Conservation (phyloP, 1,140 invertebrate species). For the Ctenoplectra terminalis region DNA sequence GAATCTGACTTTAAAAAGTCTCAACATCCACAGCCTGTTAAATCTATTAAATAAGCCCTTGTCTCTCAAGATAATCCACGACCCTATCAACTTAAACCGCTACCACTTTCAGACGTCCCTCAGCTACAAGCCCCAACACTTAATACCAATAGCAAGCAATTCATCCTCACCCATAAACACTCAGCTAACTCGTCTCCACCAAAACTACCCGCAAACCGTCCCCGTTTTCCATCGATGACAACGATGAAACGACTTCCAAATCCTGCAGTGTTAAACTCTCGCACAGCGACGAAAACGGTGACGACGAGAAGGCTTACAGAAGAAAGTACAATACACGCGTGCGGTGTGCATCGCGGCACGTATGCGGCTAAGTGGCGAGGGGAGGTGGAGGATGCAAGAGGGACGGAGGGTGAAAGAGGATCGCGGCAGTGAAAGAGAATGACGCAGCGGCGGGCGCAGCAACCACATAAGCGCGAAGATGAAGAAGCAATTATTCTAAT, state of each 20-base stretch:
- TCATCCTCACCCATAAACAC: background rate
- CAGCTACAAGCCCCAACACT: background rate
- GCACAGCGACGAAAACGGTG: no score
- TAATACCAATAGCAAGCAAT: background rate
- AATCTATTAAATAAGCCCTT: background rate
- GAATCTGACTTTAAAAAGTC: no score
- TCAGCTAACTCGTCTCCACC: background rate
- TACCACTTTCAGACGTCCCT: background rate
- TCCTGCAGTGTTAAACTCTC: background rate
- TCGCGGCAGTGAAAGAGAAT: constrained; percentile 45
- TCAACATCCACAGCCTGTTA: no score
- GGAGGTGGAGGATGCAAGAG: background rate
- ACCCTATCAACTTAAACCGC: background rate
- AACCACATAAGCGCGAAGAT: constrained; percentile 78
- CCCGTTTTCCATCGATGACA: background rate
- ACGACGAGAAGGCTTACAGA: background rate
- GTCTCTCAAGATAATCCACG: background rate
- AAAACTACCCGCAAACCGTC: no score
- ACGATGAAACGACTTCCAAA: background rate
- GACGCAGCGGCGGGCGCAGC: constrained; percentile 47
- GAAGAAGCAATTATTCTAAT: constrained; percentile 83
- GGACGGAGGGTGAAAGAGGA: background rate
- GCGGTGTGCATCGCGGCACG: background rate
- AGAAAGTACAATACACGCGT: constrained; percentile 2
- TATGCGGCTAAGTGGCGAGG: constrained; percentile 14